Conservation (phyloP, 2,113 vertebrate genomes). For the Equus quagga region DNA sequence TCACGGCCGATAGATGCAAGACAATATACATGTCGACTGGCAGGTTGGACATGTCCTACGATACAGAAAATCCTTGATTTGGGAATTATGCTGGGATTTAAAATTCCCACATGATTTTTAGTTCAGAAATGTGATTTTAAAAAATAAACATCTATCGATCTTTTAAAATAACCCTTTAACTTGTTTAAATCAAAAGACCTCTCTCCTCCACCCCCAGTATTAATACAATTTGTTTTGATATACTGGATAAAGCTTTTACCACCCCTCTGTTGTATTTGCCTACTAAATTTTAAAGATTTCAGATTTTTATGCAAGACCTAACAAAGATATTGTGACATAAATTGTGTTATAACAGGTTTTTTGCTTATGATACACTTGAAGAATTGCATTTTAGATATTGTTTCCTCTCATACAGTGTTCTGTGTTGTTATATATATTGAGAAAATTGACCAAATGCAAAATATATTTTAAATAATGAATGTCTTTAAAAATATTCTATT, state of each 20-base stretch:
- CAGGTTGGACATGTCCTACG: background rate
- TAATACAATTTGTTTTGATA: background rate
- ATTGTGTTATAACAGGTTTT: background rate
- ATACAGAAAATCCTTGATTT: background rate
- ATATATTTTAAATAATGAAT: background rate
- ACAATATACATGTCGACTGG: background rate
- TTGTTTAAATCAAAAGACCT: background rate
- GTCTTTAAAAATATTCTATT: background rate
- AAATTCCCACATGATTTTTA: background rate
- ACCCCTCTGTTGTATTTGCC: background rate
- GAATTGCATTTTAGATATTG: background rate
- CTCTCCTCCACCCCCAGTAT: background rate
- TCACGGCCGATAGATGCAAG: too few relatives aligned
- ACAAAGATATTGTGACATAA: background rate
- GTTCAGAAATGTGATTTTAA: background rate
- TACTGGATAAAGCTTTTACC: background rate
- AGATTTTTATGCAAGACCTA: background rate
- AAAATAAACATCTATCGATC: background rate
- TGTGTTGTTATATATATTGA: background rate
- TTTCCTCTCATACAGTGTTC: background rate
- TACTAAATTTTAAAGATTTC: background rate
- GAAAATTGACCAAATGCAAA: background rate
- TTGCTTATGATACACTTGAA: background rate
- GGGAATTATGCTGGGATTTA: background rate
- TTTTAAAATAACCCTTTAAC: background rate